phyloP scores from a whole-genome alignment of 1,140 invertebrate genomes.

The Orchesella cincta region DNA sequence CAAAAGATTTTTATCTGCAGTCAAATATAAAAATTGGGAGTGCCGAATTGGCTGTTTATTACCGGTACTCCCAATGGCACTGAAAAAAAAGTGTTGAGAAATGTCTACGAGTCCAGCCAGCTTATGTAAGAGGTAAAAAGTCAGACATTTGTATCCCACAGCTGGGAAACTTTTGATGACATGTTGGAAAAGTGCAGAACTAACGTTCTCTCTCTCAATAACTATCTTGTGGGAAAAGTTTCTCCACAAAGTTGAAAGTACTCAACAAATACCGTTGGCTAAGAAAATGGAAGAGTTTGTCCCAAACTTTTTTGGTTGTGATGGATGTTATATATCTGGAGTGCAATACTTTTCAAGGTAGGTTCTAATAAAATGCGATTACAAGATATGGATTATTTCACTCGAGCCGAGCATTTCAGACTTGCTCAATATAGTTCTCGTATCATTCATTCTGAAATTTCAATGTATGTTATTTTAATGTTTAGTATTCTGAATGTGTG shows the following conservation, averaged over 20 bases:
- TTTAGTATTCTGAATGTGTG: too few relatives aligned
- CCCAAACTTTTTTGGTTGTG: conserved; percentile 35
- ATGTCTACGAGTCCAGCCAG: not conserved
- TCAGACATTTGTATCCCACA: conserved; percentile 16
- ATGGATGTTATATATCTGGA: conserved; percentile 44
- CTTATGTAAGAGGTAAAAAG: conserved; percentile 32
- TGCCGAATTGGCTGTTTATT: conserved; percentile 48
- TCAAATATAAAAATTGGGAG: conserved; percentile 65
- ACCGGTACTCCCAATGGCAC: conserved; percentile 48
- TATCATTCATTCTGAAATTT: too few relatives aligned
- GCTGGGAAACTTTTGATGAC: conserved; percentile 32
- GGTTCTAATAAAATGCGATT: too few relatives aligned
- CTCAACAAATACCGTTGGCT: conserved; percentile 26
- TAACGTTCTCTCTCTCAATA: conserved; percentile 62
- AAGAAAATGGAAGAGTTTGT: conserved; percentile 33
- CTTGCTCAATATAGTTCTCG: too few relatives aligned
- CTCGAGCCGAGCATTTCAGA: too few relatives aligned
- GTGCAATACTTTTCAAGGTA: conserved; percentile 44
- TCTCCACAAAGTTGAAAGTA: conserved; percentile 21
- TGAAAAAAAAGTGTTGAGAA: too few relatives aligned
- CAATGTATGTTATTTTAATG: too few relatives aligned
- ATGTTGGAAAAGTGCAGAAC: conserved; percentile 64
- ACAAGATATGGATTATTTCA: too few relatives aligned
- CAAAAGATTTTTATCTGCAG: conserved; percentile 68
- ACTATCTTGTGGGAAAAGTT: conserved; percentile 41